Evolutionary conservation across 37 sponge, comb jelly and placozoan genomes (phyloP).

Genomic region (Ephydatia muelleri): DNA sequence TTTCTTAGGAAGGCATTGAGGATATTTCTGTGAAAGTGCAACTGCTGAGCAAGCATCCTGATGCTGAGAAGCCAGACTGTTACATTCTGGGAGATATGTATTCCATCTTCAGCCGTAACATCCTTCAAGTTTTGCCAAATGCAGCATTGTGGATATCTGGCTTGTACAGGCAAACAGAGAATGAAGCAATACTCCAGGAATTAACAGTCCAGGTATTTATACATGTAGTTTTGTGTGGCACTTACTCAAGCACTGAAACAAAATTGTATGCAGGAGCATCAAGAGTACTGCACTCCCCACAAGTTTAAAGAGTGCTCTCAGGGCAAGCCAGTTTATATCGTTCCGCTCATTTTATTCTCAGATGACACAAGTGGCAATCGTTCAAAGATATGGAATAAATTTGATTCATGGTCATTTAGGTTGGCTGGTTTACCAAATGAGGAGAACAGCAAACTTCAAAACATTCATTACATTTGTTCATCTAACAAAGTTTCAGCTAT

Average conservation of each 20-base stretch:
- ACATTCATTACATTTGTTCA: too few species aligned
- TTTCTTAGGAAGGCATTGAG: not conserved
- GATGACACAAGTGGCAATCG: slow-evolving; percentile 33
- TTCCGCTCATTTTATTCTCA: slow-evolving; percentile 17
- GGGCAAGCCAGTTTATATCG: slow-evolving; percentile 4
- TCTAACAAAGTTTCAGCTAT: slow-evolving; percentile 16
- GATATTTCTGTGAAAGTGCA: not conserved
- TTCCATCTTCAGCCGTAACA: not conserved
- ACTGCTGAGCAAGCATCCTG: not conserved
- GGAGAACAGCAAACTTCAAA: slow-evolving; percentile 9
- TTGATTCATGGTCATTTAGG: slow-evolving; percentile 20
- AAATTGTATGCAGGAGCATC: not conserved
- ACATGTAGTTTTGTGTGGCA: not conserved
- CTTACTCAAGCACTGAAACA: not conserved
- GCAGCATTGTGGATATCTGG: not conserved
- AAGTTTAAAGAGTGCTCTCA: not conserved
- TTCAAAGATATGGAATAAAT: slow-evolving; percentile 39
- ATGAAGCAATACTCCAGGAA: not conserved
- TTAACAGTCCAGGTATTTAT: not conserved
- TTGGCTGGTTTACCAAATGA: slow-evolving; percentile 28
- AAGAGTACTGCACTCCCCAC: slow-evolving; percentile 5
- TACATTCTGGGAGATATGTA: not conserved
- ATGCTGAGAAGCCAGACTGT: not conserved
- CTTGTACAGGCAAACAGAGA: slow-evolving; percentile 1
- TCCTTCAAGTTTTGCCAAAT: not conserved